These are phyloP conservation scores for Spea hammondii DNA, from an alignment of 2,797 vertebrate species.

Conservation along the genomic window DNA sequence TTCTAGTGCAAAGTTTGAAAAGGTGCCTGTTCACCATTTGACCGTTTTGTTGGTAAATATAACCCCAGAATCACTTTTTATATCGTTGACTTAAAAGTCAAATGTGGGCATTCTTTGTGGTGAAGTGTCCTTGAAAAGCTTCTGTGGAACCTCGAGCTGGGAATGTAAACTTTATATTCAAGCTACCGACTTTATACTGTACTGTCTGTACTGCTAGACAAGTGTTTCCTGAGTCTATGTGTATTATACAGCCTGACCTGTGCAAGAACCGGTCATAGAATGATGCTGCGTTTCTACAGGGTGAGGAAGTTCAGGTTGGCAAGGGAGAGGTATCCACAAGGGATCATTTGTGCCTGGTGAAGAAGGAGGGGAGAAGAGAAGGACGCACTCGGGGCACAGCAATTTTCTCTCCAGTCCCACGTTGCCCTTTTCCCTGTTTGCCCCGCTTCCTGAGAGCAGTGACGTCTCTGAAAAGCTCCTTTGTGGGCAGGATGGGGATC, in stretches of 20 bases:
- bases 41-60: no score
- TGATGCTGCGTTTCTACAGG: slow-evolving; percentile 36
- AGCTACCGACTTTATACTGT: neutral
- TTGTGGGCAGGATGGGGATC: slow-evolving; percentile 70
- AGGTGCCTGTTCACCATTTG: no score
- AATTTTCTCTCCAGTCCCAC: slow-evolving; percentile 60
- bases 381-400: slow-evolving; percentile 53
- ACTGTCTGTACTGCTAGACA: neutral
- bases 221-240: neutral
- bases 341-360: slow-evolving; percentile 45
- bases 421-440: slow-evolving; percentile 58
- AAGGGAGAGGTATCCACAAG: slow-evolving; percentile 42
- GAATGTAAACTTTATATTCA: neutral
- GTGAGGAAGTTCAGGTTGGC: slow-evolving; percentile 42
- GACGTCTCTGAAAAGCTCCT: slow-evolving; percentile 69
- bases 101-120: no score
- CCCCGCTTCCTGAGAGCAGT: slow-evolving; percentile 56
- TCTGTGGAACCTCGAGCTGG: neutral
- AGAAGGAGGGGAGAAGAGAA: slow-evolving; percentile 24
- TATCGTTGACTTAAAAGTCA: no score
- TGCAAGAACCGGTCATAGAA: slow-evolving; percentile 17
- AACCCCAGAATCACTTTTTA: no score
- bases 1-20: no score
- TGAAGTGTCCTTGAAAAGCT: neutral
- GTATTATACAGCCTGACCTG: neutral